phyloP scores from a whole-genome alignment of 1,140 invertebrate genomes.

The Eumaeus atala region DNA sequence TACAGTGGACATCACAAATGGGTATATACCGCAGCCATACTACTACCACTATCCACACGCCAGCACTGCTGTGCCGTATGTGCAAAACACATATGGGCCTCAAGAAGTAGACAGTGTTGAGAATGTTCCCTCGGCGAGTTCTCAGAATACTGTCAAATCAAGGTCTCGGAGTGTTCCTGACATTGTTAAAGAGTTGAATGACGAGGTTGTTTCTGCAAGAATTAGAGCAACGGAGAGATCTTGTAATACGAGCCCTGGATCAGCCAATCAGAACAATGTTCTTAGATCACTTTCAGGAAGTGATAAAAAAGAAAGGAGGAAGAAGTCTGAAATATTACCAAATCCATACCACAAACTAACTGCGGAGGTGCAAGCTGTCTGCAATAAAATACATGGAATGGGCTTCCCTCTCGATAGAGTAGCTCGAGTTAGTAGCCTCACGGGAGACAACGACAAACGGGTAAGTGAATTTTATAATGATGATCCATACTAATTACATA shows the following conservation, averaged over 20 bases:
- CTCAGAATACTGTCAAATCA: slow-evolving; percentile 54
- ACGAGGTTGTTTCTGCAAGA: slow-evolving; percentile 76
- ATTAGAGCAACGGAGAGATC: slow-evolving; percentile 67
- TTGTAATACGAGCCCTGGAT: slow-evolving; percentile 58
- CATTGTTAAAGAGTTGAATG: slow-evolving; percentile 82
- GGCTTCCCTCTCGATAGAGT: slow-evolving; percentile 88
- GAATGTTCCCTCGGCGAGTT: slow-evolving; percentile 35
- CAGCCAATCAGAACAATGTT: slow-evolving; percentile 28
- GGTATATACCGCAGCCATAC: slow-evolving; percentile 50
- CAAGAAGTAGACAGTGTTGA: slow-evolving; percentile 44
- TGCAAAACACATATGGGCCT: slow-evolving; percentile 30
- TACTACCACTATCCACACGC: slow-evolving; percentile 50
- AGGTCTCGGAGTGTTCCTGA: slow-evolving; percentile 81
- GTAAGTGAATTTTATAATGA: slow-evolving; percentile 74
- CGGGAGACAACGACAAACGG: slow-evolving; percentile 90
- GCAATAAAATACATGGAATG: slow-evolving; percentile 85
- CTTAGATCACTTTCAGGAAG: slow-evolving; percentile 34
- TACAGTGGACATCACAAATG: slow-evolving; percentile 28
- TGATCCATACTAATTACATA: no score
- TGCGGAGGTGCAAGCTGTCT: slow-evolving; percentile 78
- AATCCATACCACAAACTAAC: slow-evolving; percentile 76
- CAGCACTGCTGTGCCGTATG: slow-evolving; percentile 44
- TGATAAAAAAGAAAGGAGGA: slow-evolving; percentile 40
- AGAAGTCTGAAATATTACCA: slow-evolving; percentile 45
- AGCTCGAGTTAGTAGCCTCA: slow-evolving; percentile 81